Conservation (phyloP, 2,888 invertebrate genomes). For the Epinotia nisella region DNA sequence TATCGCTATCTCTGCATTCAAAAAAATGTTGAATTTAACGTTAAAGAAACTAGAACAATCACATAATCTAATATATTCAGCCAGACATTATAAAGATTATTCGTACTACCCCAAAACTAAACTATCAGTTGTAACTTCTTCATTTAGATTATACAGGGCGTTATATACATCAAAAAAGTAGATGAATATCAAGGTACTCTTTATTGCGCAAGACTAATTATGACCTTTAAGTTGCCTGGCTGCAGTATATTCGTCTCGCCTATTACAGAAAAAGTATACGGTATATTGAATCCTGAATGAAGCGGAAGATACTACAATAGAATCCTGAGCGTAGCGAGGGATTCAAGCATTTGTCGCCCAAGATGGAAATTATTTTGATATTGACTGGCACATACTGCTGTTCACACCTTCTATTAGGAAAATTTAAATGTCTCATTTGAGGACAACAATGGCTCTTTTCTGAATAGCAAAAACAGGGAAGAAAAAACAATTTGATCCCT, state of each 20-base stretch:
- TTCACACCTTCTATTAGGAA: no score
- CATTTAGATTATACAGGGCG: background rate
- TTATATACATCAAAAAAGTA: background rate
- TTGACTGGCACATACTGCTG: no score
- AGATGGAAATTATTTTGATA: no score
- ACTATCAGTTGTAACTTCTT: background rate
- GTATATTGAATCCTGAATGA: background rate
- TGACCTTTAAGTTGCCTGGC: conserved; percentile 27
- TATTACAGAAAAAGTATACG: background rate
- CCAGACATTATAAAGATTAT: background rate
- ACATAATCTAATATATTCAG: background rate
- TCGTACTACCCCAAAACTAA: background rate
- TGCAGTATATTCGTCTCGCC: conserved; percentile 8
- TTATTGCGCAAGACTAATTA: conserved; percentile 37
- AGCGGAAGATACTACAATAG: no score
- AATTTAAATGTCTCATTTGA: no score
- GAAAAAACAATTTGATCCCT: no score
- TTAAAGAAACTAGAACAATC: conserved; percentile 6
- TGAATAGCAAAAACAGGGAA: no score
- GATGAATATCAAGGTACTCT: conserved; percentile 6
- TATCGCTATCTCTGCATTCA: conserved; percentile 49
- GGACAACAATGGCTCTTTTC: no score
- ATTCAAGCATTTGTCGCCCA: no score
- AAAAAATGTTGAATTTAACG: conserved; percentile 24
- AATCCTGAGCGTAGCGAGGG: no score